Conservation (phyloP, 2,797 vertebrate genomes). For the Hemibagrus guttatus region DNA sequence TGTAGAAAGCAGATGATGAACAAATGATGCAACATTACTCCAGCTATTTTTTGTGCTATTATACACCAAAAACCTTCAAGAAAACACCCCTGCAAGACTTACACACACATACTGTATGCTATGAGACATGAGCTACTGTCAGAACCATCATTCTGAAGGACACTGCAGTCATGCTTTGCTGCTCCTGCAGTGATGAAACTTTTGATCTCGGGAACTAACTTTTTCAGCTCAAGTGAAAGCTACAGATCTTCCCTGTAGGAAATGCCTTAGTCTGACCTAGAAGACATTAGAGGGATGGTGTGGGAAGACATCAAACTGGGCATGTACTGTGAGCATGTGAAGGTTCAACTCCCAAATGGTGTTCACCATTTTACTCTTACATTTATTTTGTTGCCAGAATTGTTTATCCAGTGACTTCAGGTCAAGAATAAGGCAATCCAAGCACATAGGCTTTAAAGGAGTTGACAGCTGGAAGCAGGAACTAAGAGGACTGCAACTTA, state of each 20-base stretch:
- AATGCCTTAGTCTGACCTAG: not conserved
- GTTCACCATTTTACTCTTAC: not conserved
- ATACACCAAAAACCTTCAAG: conserved; percentile 18
- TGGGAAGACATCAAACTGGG: not conserved
- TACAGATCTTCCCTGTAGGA: conserved; percentile 23
- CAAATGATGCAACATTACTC: conserved; percentile 22
- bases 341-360: not conserved
- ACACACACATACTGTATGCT: not conserved
- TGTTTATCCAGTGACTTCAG: not conserved
- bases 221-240: not conserved
- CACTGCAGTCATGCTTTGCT: conserved; percentile 24
- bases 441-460: not conserved
- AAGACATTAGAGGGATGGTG: conserved; percentile 21
- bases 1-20: not conserved
- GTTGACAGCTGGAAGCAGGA: conserved; percentile 2
- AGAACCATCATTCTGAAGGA: conserved; percentile 4
- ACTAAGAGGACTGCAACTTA: not conserved
- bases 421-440: not conserved
- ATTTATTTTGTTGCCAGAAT: conserved; percentile 4
- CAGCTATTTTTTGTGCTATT: conserved; percentile 1
- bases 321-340: not conserved
- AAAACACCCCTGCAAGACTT: not conserved
- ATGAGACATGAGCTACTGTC: conserved; percentile 14
- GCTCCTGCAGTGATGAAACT: conserved; percentile 24
- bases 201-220: conserved; percentile 8